Evolutionary conservation across 2,797 vertebrate genomes (phyloP), one percentile per base, ranked within the genome.

Genomic region (Squalus acanthias): DNA sequence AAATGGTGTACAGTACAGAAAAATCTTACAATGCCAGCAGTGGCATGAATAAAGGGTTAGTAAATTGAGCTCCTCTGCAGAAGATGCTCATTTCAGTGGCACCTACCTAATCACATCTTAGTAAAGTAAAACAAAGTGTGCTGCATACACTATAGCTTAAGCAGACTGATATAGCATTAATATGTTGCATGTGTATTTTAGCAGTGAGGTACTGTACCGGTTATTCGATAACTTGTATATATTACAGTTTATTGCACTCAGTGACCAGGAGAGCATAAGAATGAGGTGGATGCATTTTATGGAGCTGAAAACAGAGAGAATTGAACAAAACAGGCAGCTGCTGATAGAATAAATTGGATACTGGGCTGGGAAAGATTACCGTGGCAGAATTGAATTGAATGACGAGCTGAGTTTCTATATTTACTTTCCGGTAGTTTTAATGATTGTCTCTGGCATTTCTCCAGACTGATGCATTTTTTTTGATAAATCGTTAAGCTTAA

Each of bases 301-400:
- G n/a, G n/a, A 93, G 22, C 63, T 93, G n/a, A 46, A 93, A 92
- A 65, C 24, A 46, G 65, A 69, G n/a, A 24, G 65, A 93, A 93
- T 46, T 69, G n/a, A 69, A 69, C 39, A 46, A 93, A 93, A 24
- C 8, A 46, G 17, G n/a, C 65, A 39, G 63, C 65, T 69, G n/a
- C 65, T 93, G 91, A 93, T 93, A 46, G 91, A 93, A 46, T 46
- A 69, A 93, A 93, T 69, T 24, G 65, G 65, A 67, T 67, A 46
- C 65, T 39, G 63, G 20, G n/a, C 91, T 93, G 91, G 91, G 46
- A 63, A 67, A 69, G 91, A 93, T 93, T 69, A 93, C 91, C n/a
- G 4, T 46, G 91, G 63, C 65, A 93, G 63, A 69, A 93, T 69
- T 67, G 65, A 93, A 93, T 93, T 69, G 91, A 69, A 93, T 8